These are phyloP conservation scores for Drosophila willistoni DNA, from an alignment of 1,140 invertebrate genomes.

Conservation along the genomic window DNA sequence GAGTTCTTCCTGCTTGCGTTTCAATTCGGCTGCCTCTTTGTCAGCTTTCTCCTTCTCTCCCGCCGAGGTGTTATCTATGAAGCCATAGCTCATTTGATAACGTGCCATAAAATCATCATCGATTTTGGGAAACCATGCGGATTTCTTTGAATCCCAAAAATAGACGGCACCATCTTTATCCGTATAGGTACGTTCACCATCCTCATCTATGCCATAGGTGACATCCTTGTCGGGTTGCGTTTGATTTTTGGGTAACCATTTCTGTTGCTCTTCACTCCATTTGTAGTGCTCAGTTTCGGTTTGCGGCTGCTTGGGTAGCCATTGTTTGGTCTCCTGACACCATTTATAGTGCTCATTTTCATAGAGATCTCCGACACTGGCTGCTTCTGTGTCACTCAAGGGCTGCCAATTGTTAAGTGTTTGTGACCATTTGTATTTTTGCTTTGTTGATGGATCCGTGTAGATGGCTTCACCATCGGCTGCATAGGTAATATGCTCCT, in stretches of 20 bases:
- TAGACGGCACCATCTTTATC: conserved; percentile 95
- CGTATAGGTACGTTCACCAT: conserved; percentile 91
- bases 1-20: conserved; percentile 67
- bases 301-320: conserved; percentile 84
- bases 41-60: conserved; percentile 63
- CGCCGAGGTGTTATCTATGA: conserved; percentile 85
- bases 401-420: conserved; percentile 85
- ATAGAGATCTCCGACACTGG: conserved; percentile 84
- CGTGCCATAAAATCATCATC: conserved; percentile 98
- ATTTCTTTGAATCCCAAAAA: conserved; percentile 95
- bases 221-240: conserved; percentile 74
- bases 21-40: conserved; percentile 60
- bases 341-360: conserved; percentile 88
- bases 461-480: conserved; percentile 89
- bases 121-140: conserved; percentile 98
- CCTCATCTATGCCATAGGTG: conserved; percentile 88
- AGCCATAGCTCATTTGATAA: conserved; percentile 98
- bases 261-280: conserved; percentile 79
- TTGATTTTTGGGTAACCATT: conserved; percentile 66
- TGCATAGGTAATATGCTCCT: conserved; percentile 85
- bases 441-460: conserved; percentile 88
- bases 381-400: conserved; percentile 37
- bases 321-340: conserved; percentile 86
- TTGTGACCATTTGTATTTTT: conserved; percentile 88
- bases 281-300: conserved; percentile 82